Percentiles rank a stretch among this genome's conserved stretches.
Conservation (phyloP, 37 sponge, comb jelly and placozoan genomes). For the Lycopodina hypogea region DNA sequence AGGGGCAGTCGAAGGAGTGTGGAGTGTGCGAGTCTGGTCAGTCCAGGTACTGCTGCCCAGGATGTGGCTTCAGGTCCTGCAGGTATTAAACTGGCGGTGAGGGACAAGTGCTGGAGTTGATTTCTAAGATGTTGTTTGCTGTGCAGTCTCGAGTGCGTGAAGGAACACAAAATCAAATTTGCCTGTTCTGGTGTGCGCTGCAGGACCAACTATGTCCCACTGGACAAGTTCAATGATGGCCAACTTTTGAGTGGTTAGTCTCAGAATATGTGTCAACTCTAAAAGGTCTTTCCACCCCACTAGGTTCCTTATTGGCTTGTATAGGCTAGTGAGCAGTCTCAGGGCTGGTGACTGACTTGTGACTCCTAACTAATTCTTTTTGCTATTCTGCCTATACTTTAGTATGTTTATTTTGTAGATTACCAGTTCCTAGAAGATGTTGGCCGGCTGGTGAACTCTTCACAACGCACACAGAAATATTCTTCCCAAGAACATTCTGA, state of each 20-base stretch:
- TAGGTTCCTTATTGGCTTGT: too few species aligned
- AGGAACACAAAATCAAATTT: conserved; percentile 47
- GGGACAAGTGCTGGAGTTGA: too few species aligned
- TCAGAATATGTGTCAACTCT: too few species aligned
- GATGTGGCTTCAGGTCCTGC: conserved; percentile 44
- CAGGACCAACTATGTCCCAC: conserved; percentile 50
- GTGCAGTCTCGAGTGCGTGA: conserved; percentile 52
- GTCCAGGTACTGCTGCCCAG: conserved; percentile 52
- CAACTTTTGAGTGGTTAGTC: conserved; percentile 58
- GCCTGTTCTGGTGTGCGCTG: conserved; percentile 49
- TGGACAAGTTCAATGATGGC: conserved; percentile 43
- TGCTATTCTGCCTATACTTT: too few species aligned
- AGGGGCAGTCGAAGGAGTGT: background rate
- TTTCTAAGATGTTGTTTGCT: background rate
- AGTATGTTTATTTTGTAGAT: too few species aligned
- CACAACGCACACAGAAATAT: conserved; percentile 14
- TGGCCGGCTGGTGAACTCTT: conserved; percentile 23
- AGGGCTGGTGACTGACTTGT: too few species aligned
- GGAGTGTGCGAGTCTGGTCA: background rate
- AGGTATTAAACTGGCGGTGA: too few species aligned
- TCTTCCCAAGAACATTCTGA: background rate
- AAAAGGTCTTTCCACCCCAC: too few species aligned
- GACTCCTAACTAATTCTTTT: too few species aligned
- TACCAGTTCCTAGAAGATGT: conserved; percentile 78
- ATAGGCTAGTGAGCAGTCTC: too few species aligned